These are phyloP conservation scores for Leptonema lineaticorne DNA, from an alignment of 1,140 invertebrate species.

Conservation along the genomic window DNA sequence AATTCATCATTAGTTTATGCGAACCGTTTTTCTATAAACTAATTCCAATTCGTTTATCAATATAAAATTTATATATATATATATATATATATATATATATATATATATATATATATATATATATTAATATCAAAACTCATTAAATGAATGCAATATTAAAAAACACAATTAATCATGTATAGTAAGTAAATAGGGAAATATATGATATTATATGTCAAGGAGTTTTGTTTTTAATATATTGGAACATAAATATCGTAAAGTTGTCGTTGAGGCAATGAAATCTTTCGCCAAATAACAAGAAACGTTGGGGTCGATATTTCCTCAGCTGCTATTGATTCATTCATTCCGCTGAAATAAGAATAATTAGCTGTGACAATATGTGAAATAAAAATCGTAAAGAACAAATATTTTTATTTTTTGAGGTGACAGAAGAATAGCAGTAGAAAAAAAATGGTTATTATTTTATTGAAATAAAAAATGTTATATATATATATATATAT, in stretches of 20 bases:
- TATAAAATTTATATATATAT: too few relatives aligned
- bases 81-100: background rate
- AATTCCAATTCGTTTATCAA: too few relatives aligned
- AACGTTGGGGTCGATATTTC: background rate
- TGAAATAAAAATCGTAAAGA: too few relatives aligned
- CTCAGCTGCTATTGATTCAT: conserved; percentile 16
- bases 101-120: background rate
- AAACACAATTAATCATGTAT: too few relatives aligned
- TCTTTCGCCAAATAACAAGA: background rate
- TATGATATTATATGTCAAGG: too few relatives aligned
- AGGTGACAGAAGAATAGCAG: too few relatives aligned
- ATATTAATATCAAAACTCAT: background rate
- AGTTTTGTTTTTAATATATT: background rate
- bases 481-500: too few relatives aligned
- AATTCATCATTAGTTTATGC: background rate
- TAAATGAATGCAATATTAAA: too few relatives aligned
- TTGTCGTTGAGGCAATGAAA: conserved; percentile 4
- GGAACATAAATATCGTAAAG: background rate
- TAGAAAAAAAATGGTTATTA: too few relatives aligned
- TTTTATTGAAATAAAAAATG: too few relatives aligned
- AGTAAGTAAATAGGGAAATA: too few relatives aligned
- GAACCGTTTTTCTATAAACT: background rate
- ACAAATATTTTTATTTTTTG: too few relatives aligned
- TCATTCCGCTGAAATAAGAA: conserved; percentile 5
- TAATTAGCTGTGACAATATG: conserved; percentile 3